These are phyloP conservation scores for Orthosia cruda DNA, from an alignment of 2,888 invertebrate genomes.

Conservation along the genomic window DNA sequence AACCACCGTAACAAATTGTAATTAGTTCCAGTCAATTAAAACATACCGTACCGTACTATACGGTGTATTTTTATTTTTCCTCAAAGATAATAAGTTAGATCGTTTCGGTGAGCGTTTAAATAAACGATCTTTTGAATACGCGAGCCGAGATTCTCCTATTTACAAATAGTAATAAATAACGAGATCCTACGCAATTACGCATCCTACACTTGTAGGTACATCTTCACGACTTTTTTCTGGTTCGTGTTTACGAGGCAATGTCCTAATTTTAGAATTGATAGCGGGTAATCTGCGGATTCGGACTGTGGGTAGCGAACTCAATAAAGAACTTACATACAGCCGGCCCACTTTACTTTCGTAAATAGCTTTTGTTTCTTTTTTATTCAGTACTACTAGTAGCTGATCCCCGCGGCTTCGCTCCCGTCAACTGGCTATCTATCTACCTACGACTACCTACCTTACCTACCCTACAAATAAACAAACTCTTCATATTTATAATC, in stretches of 20 bases:
- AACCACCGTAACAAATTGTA: slow-evolving; percentile 48
- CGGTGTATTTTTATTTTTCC: slow-evolving; percentile 54
- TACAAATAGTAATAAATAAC: slow-evolving; percentile 26
- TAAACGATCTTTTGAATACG: slow-evolving; percentile 16
- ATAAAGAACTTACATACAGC: slow-evolving; percentile 20
- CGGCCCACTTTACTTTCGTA: slow-evolving; percentile 28
- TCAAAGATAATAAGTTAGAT: slow-evolving; percentile 41
- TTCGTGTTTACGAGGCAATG: slow-evolving; percentile 31
- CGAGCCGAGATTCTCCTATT: slow-evolving; percentile 9
- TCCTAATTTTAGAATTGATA: slow-evolving; percentile 42
- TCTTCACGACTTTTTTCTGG: slow-evolving; percentile 23
- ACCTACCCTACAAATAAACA: too few species aligned
- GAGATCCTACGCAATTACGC: not conserved
- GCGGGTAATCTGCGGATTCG: slow-evolving; percentile 5
- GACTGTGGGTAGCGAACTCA: slow-evolving; percentile 23
- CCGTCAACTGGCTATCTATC: too few species aligned
- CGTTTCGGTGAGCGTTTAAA: slow-evolving; percentile 30
- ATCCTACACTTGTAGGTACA: not conserved
- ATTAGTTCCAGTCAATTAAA: slow-evolving; percentile 62
- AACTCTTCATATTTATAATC: too few species aligned
- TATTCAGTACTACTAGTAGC: too few species aligned
- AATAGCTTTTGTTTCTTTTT: slow-evolving; percentile 14
- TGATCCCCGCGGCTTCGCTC: too few species aligned
- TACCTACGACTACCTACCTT: too few species aligned
- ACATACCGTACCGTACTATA: slow-evolving; percentile 37